Evolutionary conservation across 2,797 vertebrate species (phyloP).

Genomic region (Myripristis murdjan): DNA sequence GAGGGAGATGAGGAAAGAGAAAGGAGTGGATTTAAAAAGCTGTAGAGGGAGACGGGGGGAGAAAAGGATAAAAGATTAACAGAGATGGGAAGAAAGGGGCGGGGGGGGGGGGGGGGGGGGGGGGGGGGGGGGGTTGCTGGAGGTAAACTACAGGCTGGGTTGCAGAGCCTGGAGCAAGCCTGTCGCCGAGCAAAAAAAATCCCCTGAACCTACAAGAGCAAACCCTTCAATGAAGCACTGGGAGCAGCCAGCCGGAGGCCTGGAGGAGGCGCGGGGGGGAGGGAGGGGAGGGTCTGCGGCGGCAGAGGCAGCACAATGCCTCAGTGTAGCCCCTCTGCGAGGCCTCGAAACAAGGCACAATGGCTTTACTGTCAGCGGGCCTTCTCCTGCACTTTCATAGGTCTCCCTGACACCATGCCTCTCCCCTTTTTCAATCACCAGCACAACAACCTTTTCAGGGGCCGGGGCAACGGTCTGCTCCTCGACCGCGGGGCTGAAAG

Average conservation of each 20-base stretch:
- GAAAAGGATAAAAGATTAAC: no score
- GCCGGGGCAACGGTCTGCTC: slow-evolving; percentile 50
- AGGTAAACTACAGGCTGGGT: slow-evolving; percentile 13
- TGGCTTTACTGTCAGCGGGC: slow-evolving; percentile 74
- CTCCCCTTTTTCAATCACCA: slow-evolving; percentile 55
- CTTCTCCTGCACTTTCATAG: slow-evolving; percentile 58
- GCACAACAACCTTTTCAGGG: slow-evolving; percentile 77
- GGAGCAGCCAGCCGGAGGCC: slow-evolving; percentile 38
- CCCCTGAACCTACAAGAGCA: slow-evolving; percentile 1
- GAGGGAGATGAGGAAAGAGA: background rate
- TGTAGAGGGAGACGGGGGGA: no score
- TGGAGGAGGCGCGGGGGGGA: slow-evolving; percentile 41
- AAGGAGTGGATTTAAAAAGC: no score
- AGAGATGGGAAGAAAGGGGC: no score
- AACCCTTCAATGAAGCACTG: slow-evolving; percentile 22
- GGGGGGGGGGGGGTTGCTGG: background rate
- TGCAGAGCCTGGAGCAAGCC: slow-evolving; percentile 26
- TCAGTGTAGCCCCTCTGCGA: slow-evolving; percentile 68
- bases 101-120: background rate
- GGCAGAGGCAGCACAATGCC: slow-evolving; percentile 60
- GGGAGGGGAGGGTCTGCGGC: slow-evolving; percentile 22
- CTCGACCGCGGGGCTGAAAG: slow-evolving; percentile 52
- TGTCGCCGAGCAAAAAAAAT: background rate
- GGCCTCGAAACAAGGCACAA: slow-evolving; percentile 74
- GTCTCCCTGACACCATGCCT: slow-evolving; percentile 64